A percentile compares a stretch with the other conserved stretches of the same genome.
phyloP scores from a whole-genome alignment of 2,888 invertebrate genomes.

The Drosophila algonquin region DNA sequence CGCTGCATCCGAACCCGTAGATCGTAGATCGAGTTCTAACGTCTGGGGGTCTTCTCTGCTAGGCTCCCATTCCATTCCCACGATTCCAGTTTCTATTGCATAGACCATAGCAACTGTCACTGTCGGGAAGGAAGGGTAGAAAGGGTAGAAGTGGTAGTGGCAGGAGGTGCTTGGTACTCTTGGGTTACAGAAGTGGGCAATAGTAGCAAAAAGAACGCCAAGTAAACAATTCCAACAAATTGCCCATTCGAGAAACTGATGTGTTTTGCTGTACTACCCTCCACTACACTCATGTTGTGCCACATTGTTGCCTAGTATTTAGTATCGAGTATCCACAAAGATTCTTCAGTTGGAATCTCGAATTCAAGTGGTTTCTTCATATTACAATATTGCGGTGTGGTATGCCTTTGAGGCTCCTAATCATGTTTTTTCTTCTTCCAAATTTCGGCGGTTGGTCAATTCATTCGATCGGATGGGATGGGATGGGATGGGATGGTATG shows the following conservation, averaged over 20 bases:
- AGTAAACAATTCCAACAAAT: constrained; percentile 18
- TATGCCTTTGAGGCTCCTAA: not conserved
- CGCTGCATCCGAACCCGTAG: not conserved
- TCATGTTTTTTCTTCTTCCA: not conserved
- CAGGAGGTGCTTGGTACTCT: not conserved
- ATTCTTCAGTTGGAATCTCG: not conserved
- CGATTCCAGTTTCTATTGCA: constrained; percentile 24
- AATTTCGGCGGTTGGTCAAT: not conserved
- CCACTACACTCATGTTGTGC: not conserved
- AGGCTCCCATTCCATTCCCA: constrained; percentile 31
- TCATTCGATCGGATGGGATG: not conserved
- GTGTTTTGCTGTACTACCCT: not conserved
- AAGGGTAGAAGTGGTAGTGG: no score
- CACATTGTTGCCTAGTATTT: not conserved
- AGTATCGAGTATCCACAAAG: not conserved
- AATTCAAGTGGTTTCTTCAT: constrained; percentile 21
- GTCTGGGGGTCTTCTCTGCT: not conserved
- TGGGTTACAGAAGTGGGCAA: constrained; percentile 17
- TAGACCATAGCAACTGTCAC: not conserved
- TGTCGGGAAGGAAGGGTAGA: not conserved
- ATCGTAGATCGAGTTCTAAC: constrained; percentile 22
- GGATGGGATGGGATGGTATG: not conserved
- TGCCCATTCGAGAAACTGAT: not conserved
- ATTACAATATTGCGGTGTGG: constrained; percentile 7
- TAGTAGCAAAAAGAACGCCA: constrained; percentile 24